Base-by-base conservation (phyloP, 2,797 vertebrate genomes). In the Ciconia nigra region DNA sequence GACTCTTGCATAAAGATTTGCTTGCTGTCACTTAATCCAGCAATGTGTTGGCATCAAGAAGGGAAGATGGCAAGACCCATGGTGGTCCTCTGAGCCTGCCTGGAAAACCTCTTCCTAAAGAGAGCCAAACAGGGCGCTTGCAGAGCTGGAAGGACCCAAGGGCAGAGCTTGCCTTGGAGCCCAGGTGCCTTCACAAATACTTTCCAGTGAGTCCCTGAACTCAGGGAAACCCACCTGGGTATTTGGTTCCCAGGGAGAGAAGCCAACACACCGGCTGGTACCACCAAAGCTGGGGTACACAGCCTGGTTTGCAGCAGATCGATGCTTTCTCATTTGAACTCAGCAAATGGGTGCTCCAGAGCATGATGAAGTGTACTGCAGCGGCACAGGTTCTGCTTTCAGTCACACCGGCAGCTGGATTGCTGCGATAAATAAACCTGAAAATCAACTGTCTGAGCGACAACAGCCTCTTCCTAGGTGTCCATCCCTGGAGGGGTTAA, bases 401-500 rank as follows among this genome's bases (percentile, higher is more conserved):
- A 49, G 76, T 90, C 86, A 83, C 35, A 29, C 51, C 7, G 7
- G 83, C 77, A 94, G 80, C 87, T 84, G 80, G 47, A 93, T 46
- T 82, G 80, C 77, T 82, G 73, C 4, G 0, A 95, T 95, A 94
- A 96, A 95, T 80, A 96, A 96, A 92, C 83, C 81, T 89, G 81
- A 87, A 95, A 93, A 95, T 66, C 25, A 18, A 84, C 83, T 72
- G 77, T 57, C 87, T 88, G 67, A 87, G 90, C 3, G 22, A 66
- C 73, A 89, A 46, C 39, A 81, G 81, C 41, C 51, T 93, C 86
- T 25, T 90, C 73, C 44, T 37, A 59, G 59, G 41, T 67, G 83
- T 87, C 61, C 83, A 74, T 42, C 37, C 62, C 91, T 14, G 52
- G 85, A 96, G 94, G 95, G 85, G 90, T 95, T 90, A 95, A 97